Percentiles rank a stretch among this genome's conserved stretches.
Evolutionary conservation across 2,797 vertebrate genomes (phyloP).

Genomic region (Mormyrus proboscirostris): DNA sequence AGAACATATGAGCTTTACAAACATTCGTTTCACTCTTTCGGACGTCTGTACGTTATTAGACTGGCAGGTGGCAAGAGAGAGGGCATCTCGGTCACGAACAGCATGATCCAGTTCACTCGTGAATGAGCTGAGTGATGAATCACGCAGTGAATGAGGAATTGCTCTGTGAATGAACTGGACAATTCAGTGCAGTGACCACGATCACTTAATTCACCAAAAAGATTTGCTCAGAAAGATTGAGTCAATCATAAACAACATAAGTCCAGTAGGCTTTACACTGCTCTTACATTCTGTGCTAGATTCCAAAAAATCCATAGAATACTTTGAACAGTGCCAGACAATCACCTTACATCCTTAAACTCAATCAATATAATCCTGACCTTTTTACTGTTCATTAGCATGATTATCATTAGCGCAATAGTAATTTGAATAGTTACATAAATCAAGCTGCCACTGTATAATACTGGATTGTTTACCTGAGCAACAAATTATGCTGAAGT

Average conservation of each 20-base stretch:
- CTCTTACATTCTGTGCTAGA: not conserved
- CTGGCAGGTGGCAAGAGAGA: not conserved
- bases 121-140: not conserved
- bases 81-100: not conserved
- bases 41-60: not conserved
- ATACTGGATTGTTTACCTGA: not conserved
- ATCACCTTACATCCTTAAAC: not conserved
- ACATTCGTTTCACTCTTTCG: not conserved
- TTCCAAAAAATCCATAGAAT: not conserved
- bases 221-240: not conserved
- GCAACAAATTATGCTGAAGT: not conserved
- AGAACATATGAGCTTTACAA: not conserved
- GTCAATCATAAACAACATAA: not conserved
- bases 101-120: not conserved
- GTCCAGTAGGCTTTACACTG: not conserved
- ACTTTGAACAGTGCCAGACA: not conserved
- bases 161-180: not conserved
- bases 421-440: slow-evolving; percentile 1
- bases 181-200: not conserved
- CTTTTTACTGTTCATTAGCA: not conserved
- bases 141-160: not conserved
- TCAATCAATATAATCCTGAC: not conserved
- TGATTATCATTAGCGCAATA: slow-evolving; percentile 9
- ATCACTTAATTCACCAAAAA: not conserved
- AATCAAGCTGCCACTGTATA: not conserved